Percentiles rank a stretch among this genome's conserved stretches.
Evolutionary conservation across 2,888 invertebrate genomes (phyloP).

Genomic region (Drosophila stalkeri): DNA sequence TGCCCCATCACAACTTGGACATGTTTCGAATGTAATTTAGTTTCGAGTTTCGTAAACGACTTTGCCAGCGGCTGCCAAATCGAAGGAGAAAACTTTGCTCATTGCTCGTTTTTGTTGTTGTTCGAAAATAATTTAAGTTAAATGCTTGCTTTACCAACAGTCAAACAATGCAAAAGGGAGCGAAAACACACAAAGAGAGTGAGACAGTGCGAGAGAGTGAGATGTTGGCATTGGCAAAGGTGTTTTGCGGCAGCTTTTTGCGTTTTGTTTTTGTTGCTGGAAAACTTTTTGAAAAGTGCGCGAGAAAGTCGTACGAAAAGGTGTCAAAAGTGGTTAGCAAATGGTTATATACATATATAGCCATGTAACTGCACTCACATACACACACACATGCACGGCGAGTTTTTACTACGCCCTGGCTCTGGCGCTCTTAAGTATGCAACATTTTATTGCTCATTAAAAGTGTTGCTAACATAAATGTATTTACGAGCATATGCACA

Average conservation of each 20-base stretch:
- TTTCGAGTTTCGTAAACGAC: slow-evolving; percentile 3
- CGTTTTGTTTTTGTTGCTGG: slow-evolving; percentile 14
- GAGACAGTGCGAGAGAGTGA: not conserved
- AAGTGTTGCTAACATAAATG: slow-evolving; percentile 52
- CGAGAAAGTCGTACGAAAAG: slow-evolving; percentile 20
- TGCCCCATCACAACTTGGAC: slow-evolving; percentile 17
- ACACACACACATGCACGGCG: not conserved
- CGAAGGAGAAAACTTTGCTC: slow-evolving; percentile 49
- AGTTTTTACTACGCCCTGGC: slow-evolving; percentile 3
- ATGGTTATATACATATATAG: slow-evolving; percentile 7
- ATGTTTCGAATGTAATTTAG: slow-evolving; percentile 20
- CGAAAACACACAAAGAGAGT: not conserved
- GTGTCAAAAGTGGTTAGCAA: slow-evolving; percentile 35
- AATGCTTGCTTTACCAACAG: slow-evolving; percentile 65
- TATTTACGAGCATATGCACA: slow-evolving; percentile 40
- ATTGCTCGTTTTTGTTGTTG: slow-evolving; percentile 31
- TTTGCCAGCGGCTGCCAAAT: slow-evolving; percentile 14
- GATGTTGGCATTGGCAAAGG: slow-evolving; percentile 8
- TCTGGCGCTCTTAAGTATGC: slow-evolving; percentile 63
- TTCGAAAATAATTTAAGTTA: slow-evolving; percentile 61
- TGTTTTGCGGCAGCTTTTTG: slow-evolving; percentile 16
- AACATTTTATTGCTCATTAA: slow-evolving; percentile 76
- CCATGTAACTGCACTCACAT: slow-evolving; percentile 6
- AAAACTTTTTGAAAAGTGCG: slow-evolving; percentile 28
- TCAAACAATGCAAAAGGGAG: slow-evolving; percentile 52